Conservation (phyloP, 1,140 invertebrate genomes). For the Hypothenemus hampei region DNA sequence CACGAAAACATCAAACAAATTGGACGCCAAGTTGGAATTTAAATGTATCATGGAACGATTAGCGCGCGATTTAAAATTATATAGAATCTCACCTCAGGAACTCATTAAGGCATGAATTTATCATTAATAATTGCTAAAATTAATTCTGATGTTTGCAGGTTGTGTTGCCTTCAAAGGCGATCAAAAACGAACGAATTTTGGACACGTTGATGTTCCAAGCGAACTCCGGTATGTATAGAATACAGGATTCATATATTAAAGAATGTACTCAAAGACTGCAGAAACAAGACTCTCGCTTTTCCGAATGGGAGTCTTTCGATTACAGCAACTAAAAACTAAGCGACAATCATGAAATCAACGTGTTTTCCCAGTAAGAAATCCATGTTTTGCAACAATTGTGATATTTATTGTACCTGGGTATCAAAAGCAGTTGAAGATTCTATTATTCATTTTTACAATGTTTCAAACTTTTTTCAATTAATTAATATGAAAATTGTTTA, state of each 20-base stretch:
- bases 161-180: slow-evolving; percentile 87
- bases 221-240: slow-evolving; percentile 86
- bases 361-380: slow-evolving; percentile 13
- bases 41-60: slow-evolving; percentile 88
- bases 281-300: slow-evolving; percentile 79
- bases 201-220: slow-evolving; percentile 92
- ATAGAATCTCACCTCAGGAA: slow-evolving; percentile 88
- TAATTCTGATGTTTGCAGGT: slow-evolving; percentile 51
- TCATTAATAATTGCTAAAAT: not conserved
- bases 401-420: slow-evolving; percentile 14
- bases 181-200: slow-evolving; percentile 87
- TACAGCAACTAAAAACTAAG: slow-evolving; percentile 50
- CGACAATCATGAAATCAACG: slow-evolving; percentile 28
- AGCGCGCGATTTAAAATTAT: slow-evolving; percentile 81
- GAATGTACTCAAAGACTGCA: slow-evolving; percentile 80
- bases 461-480: not conserved
- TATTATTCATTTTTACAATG: not conserved
- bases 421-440: not conserved
- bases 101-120: slow-evolving; percentile 69
- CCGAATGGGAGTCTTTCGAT: slow-evolving; percentile 75
- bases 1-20: slow-evolving; percentile 66
- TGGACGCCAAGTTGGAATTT: slow-evolving; percentile 83
- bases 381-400: slow-evolving; percentile 10
- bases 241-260: slow-evolving; percentile 81
- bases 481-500: too few relatives aligned